Evolutionary conservation across 1,140 invertebrate species (phyloP), one percentile per base, ranked within the genome.

Genomic region (Venustaconcha ellipsiformis): DNA sequence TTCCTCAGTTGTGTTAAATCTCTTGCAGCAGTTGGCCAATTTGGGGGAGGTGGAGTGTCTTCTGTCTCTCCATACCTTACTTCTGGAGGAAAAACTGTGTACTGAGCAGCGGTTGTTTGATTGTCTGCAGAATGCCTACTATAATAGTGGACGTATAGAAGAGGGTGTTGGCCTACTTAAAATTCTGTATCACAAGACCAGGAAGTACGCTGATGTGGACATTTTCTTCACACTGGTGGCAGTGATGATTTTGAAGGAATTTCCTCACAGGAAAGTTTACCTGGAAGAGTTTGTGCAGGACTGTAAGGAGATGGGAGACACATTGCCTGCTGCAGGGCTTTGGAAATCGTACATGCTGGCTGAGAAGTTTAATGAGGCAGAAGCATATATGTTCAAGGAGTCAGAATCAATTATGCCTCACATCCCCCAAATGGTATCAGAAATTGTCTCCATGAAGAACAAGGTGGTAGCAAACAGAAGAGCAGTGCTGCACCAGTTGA

Each of bases 261-360:
- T 80, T 57, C 78, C 78, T 11, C 56, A 77, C 58, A 67, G 56
- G 30, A 48, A 62, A 23, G 37, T 26, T 17, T 37, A 55, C n/a
- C 69, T 80, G 15, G 37, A 70, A 1, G 26, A 55, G 17, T 73
- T 80, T 76, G 78, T 80, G 17, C 60, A 62, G 1, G 78, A 80
- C 15, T 68, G 70, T 18, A 70, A 58, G 30, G 68, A 74, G 37
- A 62, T 58, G 37, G 37, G 37, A 48, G 37, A 48, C 11, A 48
- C 37, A 48, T 48, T 48, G 56, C 70, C 71, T 1, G 63, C 57
- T 63, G 71, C 71, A 55, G 58, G 37, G 2, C 70, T 80, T 30
- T 80, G 78, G 78, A 80, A 80, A 57, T 77, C 74, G 56, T 77
- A 68, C 60, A 73, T 80, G 62, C 56, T 76, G 15, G 66, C 57